These are phyloP conservation scores for Ciconia stormi DNA, from an alignment of 2,113 vertebrate species.

Conservation along the genomic window DNA sequence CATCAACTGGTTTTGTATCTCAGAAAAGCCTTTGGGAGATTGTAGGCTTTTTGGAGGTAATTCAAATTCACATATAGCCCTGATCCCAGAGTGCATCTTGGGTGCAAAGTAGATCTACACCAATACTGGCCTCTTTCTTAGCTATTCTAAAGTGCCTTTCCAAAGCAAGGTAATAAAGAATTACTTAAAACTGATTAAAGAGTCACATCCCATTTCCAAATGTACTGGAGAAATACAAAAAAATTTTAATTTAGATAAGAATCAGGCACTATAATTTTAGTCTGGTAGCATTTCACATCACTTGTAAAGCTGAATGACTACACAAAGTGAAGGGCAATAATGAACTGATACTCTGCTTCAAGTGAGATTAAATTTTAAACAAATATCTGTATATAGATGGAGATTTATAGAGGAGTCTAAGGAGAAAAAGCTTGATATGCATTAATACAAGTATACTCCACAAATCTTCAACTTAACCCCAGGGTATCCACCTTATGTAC, in stretches of 20 bases:
- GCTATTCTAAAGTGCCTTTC: neutral
- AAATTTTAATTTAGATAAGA: constrained; percentile 28
- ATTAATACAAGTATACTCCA: neutral
- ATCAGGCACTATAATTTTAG: constrained; percentile 10
- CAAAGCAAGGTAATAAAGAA: neutral
- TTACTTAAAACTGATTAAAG: constrained; percentile 20
- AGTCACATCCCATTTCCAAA: constrained; percentile 11
- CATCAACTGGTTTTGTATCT: neutral
- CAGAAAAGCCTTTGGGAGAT: neutral
- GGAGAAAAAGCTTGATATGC: neutral
- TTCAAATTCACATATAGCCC: neutral
- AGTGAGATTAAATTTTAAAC: constrained; percentile 53
- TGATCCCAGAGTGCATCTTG: neutral
- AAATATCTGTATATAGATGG: constrained; percentile 13
- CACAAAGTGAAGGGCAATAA: constrained; percentile 5
- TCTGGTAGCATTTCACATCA: constrained; percentile 7
- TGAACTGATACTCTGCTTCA: constrained; percentile 13
- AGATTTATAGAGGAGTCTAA: neutral
- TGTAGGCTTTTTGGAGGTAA: neutral
- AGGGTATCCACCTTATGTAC: neutral
- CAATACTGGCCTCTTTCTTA: neutral
- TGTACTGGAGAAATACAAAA: neutral
- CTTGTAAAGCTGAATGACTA: constrained; percentile 4
- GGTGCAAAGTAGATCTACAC: neutral
- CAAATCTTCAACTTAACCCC: neutral